A percentile compares a stretch with the other conserved stretches of the same genome.
phyloP scores from a whole-genome alignment of 2,797 vertebrate genomes.

The Anguilla megastoma region DNA sequence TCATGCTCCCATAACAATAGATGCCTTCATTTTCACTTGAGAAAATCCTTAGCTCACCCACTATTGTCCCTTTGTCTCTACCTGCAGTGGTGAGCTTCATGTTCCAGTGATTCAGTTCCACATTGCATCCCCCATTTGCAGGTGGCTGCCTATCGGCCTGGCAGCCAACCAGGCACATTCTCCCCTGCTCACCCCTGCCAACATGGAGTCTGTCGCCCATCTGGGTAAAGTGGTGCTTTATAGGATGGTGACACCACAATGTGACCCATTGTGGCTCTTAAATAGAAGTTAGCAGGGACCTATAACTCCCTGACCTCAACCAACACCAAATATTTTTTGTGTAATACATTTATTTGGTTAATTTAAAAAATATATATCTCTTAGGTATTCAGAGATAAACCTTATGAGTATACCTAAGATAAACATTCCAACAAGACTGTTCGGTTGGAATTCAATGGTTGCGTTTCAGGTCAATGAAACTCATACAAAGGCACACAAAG shows the following conservation, averaged over 20 bases:
- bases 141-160: not conserved
- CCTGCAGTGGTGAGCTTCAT: not conserved
- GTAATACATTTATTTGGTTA: not conserved
- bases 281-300: not conserved
- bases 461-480: not conserved
- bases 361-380: not conserved
- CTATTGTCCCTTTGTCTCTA: conserved; percentile 11
- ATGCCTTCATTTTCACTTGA: conserved; percentile 10
- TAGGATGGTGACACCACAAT: not conserved
- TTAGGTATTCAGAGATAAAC: not conserved
- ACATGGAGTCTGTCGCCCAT: not conserved
- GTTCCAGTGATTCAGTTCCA: conserved; percentile 4
- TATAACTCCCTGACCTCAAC: not conserved
- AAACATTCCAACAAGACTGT: not conserved
- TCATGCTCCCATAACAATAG: conserved; percentile 1
- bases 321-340: not conserved
- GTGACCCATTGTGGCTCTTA: not conserved
- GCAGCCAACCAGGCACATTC: not conserved
- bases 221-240: not conserved
- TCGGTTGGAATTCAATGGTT: not conserved
- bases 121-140: not conserved
- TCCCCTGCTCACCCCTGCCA: not conserved
- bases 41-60: not conserved
- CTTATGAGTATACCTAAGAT: not conserved
- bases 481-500: not conserved